Evolutionary conservation across 2,113 vertebrate species (phyloP).

Genomic region (Pycnonotus jocosus): DNA sequence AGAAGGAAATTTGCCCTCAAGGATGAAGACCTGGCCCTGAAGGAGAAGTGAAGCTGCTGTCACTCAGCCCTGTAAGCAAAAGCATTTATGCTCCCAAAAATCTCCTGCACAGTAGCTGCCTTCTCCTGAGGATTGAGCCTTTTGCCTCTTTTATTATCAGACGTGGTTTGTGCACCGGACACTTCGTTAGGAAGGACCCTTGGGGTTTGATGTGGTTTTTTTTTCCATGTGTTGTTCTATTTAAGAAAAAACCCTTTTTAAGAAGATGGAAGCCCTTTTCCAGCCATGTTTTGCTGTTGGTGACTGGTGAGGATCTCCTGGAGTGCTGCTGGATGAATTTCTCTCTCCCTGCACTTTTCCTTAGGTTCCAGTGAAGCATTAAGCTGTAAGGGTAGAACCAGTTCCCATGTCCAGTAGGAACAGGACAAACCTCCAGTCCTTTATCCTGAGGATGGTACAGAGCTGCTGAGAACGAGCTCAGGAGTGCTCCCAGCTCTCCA

Average conservation of each 20-base stretch:
- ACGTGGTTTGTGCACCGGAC: conserved; percentile 17
- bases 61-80: conserved; percentile 14
- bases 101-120: conserved; percentile 50
- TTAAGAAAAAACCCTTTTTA: conserved; percentile 31
- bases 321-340: background rate
- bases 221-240: conserved; percentile 10
- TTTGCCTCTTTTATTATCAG: conserved; percentile 20
- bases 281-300: conserved; percentile 23
- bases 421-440: background rate
- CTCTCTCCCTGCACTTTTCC: background rate
- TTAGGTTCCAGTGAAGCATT: background rate
- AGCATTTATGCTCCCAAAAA: background rate
- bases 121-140: conserved; percentile 47
- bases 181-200: background rate
- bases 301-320: background rate
- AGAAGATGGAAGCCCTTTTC: conserved; percentile 29
- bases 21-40: conserved; percentile 83
- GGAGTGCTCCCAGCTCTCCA: background rate
- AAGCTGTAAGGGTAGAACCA: background rate
- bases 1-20: conserved; percentile 92
- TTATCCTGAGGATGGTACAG: background rate
- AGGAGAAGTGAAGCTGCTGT: conserved; percentile 69
- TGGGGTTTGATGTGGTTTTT: background rate
- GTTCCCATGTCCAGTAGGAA: background rate
- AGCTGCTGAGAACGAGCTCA: background rate